Percentiles rank a stretch among this genome's conserved stretches.
These are phyloP conservation scores for Cotesia congregata DNA, from an alignment of 2,888 invertebrate genomes.

Conservation along the genomic window DNA sequence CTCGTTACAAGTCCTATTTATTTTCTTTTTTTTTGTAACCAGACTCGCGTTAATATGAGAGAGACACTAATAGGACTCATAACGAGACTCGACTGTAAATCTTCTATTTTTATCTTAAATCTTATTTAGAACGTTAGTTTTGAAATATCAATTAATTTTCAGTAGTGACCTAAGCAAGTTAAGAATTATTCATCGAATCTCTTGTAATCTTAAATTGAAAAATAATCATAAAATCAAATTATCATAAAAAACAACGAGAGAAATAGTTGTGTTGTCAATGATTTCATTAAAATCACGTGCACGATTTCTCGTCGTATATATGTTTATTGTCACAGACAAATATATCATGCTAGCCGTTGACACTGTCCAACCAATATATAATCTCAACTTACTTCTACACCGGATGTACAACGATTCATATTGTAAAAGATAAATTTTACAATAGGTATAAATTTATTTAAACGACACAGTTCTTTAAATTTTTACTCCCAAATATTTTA, in stretches of 20 bases:
- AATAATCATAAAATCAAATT: conserved; percentile 16
- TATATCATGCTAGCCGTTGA: conserved; percentile 52
- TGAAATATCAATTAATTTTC: no score
- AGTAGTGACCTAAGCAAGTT: no score
- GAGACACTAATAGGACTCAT: no score
- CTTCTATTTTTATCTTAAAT: no score
- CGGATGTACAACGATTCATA: not conserved
- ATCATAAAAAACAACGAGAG: conserved; percentile 5
- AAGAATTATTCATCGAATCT: no score
- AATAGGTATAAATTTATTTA: not conserved
- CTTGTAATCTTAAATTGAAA: not conserved
- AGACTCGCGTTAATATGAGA: no score
- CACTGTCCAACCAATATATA: conserved; percentile 52
- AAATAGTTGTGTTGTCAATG: not conserved
- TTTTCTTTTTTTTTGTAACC: no score
- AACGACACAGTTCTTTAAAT: not conserved
- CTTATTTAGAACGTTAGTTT: no score
- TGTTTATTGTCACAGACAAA: not conserved
- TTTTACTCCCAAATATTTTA: not conserved
- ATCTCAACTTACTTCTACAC: conserved; percentile 56
- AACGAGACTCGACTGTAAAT: no score
- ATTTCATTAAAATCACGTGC: conserved; percentile 14
- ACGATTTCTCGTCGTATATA: conserved; percentile 42
- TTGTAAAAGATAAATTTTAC: not conserved
- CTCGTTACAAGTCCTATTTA: no score